Evolutionary conservation across 1,140 invertebrate genomes (phyloP), one percentile per base, ranked within the genome.

Genomic region (Acyrthosiphon pisum): DNA sequence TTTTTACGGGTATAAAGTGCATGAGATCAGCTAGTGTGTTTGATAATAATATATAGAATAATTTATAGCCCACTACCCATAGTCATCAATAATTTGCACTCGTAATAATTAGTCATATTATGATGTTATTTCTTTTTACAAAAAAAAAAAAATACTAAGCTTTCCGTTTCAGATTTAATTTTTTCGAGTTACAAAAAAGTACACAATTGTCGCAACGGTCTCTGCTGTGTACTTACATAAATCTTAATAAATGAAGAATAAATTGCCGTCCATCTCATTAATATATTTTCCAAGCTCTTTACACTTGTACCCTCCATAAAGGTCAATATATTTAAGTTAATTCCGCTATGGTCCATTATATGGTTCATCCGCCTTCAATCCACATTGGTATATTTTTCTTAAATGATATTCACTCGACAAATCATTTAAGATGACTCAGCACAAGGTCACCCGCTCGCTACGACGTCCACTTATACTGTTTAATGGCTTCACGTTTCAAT

Each of bases 291-390:
- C 18, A 26, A 88, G 26, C 2, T 35, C 6, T 35, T 50, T 26
- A 41, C 41, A 26, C 44, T 41, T 26, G 22, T 3, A 50, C 46
- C n/a, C 44, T 88, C 41, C 30, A 86, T 86, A 86, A 44, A 86
- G n/a, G 86, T 88, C 26, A 88, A 88, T 50, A 87, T 48, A 87
- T 48, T 41, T 48, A 44, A 26, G 44, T 46, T n/a, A 48, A 30
- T 46, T n/a, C n/a, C 22, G 1, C 9, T 50, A 30, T 88, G 44
- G 60, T 11, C 60, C 60, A 68, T 48, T 87, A 48, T n/a, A 88
- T n/a, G 30, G 46, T 88, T 88, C 46, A 48, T 88, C n/a, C 46
- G 87, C 53, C 87, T 53, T 88, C 48, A 53, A 89, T 89, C 48
- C 48, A 53, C n/a, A 46, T 46, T 86, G 18, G 37, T 46, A 46